Percentiles rank a stretch among this genome's conserved stretches.
Conservation (phyloP, 1,140 invertebrate species). For the Polyergus mexicanus region DNA sequence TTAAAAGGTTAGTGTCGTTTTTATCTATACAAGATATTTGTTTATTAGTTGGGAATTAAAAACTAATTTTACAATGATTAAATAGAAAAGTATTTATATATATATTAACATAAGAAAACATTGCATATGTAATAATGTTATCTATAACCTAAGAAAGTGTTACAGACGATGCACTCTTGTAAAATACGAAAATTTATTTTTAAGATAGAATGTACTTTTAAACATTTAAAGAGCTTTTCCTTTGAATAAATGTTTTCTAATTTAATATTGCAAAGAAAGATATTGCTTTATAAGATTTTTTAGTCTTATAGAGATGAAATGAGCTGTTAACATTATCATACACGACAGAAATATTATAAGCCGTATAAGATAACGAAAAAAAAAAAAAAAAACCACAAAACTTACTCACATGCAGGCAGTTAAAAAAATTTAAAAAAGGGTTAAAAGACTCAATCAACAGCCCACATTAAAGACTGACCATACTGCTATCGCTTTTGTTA, state of each 20-base stretch:
- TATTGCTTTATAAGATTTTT: neutral
- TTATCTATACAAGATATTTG: neutral
- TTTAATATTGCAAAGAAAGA: neutral
- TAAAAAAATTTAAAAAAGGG: neutral
- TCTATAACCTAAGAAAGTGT: too few species aligned
- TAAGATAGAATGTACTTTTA: neutral
- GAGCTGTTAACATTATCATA: neutral
- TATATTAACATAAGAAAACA: neutral
- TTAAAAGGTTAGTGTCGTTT: neutral
- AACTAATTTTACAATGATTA: neutral
- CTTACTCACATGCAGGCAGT: constrained; percentile 58
- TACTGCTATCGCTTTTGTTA: constrained; percentile 22
- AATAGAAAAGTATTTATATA: too few species aligned
- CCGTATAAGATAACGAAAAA: neutral
- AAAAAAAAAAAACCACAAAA: neutral
- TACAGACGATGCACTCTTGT: neutral
- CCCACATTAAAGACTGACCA: constrained; percentile 33
- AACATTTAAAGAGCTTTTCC: neutral
- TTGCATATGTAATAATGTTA: neutral
- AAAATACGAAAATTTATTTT: neutral
- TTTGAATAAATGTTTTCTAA: neutral
- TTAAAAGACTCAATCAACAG: neutral
- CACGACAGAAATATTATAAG: neutral
- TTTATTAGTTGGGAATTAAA: neutral
- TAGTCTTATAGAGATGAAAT: neutral